Base-by-base conservation (phyloP, 2,888 invertebrate genomes). In the Chloroclystis v-ata region DNA sequence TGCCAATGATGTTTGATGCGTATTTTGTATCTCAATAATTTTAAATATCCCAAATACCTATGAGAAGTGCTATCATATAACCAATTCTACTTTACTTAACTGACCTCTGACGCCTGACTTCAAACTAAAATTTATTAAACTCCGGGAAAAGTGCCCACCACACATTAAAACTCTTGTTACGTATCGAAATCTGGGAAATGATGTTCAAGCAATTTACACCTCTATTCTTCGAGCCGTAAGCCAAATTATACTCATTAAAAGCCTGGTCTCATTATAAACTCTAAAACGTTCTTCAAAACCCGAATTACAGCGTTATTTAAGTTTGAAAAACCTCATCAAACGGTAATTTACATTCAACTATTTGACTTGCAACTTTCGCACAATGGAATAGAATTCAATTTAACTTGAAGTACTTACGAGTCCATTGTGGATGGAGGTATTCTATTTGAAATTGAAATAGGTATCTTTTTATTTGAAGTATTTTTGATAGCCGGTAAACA, bases 391-490 rank as follows among this genome's bases (percentile, higher is more conserved):
- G 43, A 40, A 48, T 48, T 48, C 43, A 48, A 40, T 48, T 48
- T 43, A 43, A 48, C 43, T 48, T 43, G 25, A 16, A 33, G 28
- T 25, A 25, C 26, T 40, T 35, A 43, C 40, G 16, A 28, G 16
- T 14, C 30, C 40, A 43, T 43, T 37, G 25, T 25, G 26, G 9
- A n/a, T n/a, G n/a, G n/a, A 33, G 10, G 35, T 39, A 38, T 33
- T 41, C 32, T 41, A 44, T 28, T 56, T 43, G 37, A 47, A 47
- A n/a, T n/a, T n/a, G n/a, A n/a, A n/a, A n/a, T n/a, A n/a, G n/a
- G n/a, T n/a, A n/a, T n/a, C n/a, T n/a, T n/a, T n/a, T n/a, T n/a
- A n/a, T n/a, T n/a, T n/a, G n/a, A n/a, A n/a, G n/a, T n/a, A n/a
- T n/a, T n/a, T 11, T 10, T n/a, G 11, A 11, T 20, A 20, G 35